Base-by-base conservation (phyloP, 2,888 invertebrate species). In the Lasius fuliginosus region DNA sequence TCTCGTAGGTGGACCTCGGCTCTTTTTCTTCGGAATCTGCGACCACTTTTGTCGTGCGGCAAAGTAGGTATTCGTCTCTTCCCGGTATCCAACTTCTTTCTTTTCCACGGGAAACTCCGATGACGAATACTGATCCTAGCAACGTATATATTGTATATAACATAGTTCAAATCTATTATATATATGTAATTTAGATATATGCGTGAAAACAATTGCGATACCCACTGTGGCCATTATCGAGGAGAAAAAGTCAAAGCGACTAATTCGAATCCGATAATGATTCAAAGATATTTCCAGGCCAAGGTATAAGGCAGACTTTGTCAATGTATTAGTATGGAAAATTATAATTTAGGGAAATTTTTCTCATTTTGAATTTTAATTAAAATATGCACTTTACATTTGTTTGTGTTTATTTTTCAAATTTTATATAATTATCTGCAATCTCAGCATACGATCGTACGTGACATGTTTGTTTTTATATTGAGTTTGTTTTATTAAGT, bases 1-100 rank as follows among this genome's bases (percentile, higher is more conserved):
- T 64, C 65, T 77, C 27, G 46, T 53, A 65, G 76, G 76, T 77
- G 53, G 53, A 77, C 67, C 67, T 40, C 76, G 18, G 65, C 49
- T 77, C 40, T 77, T 67, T 77, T 67, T 77, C 76, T 53, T 67
- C 36, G 30, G 27, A 40, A 67, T 77, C 40, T 56, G 53, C 36
- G 27, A 15, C 40, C 53, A 77, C 75, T 65, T 64, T 76, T 49
- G 36, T 65, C 65, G 76, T 27, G 53, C 36, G 40, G 12, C 40
- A 27, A 53, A 77, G 27, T 53, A 65, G 40, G 3, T 40, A 67
- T 77, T 56, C 76, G 53, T 67, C 40, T 77, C 56, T 67, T 6
- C 8, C 3, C 8, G 36, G 9, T 33, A 18, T 65, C 53, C 23
- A 36, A 30, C 74, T 53, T 5, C 8, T 36, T n/a, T 53, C 53